Evolutionary conservation across 2,888 invertebrate species (phyloP), one percentile per base, ranked within the genome.

Genomic region (Clunio marinus): DNA sequence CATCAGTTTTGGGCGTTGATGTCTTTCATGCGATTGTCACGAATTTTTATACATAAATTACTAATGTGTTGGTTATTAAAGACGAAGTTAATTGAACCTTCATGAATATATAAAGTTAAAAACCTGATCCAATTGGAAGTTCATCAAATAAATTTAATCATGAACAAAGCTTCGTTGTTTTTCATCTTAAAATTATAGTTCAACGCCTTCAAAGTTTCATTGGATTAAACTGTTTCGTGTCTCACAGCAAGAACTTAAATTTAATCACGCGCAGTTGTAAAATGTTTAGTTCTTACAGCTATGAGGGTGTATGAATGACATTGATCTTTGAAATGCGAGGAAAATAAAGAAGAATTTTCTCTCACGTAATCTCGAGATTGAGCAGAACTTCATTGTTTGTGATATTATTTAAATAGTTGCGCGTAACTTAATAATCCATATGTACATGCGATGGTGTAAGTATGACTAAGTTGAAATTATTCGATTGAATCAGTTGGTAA

Each of bases 101-200:
- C 51, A 22, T 51, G 51, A 51, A 51, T 51, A 51, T 51, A 22
- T 22, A 51, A 51, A 51, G 2, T 17, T 22, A 8, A 22, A 51
- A 51, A 51, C 51, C 51, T 51, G 51, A 51, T 51, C 51, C 51
- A 51, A 22, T 51, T 41, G 41, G 7, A 20, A 22, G 51, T 20
- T 13, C 7, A 13, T 22, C 51, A 51, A 51, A 51, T n/a, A n/a
- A n/a, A n/a, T n/a, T n/a, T n/a, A n/a, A n/a, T n/a, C n/a, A n/a
- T n/a, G n/a, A n/a, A n/a, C n/a, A 51, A 13, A 51, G 35, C 35
- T 32, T n/a, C n/a, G n/a, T n/a, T n/a, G n/a, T n/a, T 32, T 32
- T 32, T 32, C 35, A 8, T 5, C 35, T 32, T 13, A 22, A 22
- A 17, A 32, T 13, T 22, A 51, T 22, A 51, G 51, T 51, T 51